phyloP scores from a whole-genome alignment of 2,888 invertebrate species.

The Lithodes maja region DNA sequence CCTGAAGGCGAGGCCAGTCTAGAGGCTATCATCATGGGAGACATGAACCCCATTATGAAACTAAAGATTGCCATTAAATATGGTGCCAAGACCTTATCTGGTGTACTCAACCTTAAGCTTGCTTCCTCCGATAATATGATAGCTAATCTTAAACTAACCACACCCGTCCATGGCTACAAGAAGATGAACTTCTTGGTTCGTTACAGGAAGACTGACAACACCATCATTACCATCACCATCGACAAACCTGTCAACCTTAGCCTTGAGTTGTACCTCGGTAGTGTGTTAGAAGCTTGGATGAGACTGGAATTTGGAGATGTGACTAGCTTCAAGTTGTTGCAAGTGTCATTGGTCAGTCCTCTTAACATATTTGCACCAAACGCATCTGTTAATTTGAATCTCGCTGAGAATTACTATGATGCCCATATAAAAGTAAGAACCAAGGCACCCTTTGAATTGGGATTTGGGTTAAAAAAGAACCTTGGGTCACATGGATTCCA shows the following conservation, averaged over 20 bases:
- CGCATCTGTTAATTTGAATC: background rate
- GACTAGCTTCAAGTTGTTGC: slow-evolving; percentile 45
- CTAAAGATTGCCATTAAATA: slow-evolving; percentile 41
- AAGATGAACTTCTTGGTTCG: slow-evolving; percentile 18
- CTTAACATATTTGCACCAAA: slow-evolving; percentile 40
- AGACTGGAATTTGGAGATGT: slow-evolving; percentile 35
- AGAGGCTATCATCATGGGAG: slow-evolving; percentile 40
- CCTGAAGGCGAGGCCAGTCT: slow-evolving; percentile 46
- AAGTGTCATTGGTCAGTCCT: slow-evolving; percentile 42
- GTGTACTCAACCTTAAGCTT: slow-evolving; percentile 30
- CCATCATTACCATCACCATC: slow-evolving; percentile 16
- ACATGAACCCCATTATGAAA: slow-evolving; percentile 25
- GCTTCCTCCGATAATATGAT: slow-evolving; percentile 26
- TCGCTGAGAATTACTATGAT: slow-evolving; percentile 20
- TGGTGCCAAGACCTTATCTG: slow-evolving; percentile 27
- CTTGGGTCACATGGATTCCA: slow-evolving; percentile 28
- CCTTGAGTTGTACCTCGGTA: slow-evolving; percentile 19
- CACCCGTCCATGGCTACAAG: slow-evolving; percentile 55
- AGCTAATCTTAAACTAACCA: slow-evolving; percentile 34
- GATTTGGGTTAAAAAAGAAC: slow-evolving; percentile 13
- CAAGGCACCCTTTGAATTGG: slow-evolving; percentile 52
- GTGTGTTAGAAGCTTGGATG: slow-evolving; percentile 24
- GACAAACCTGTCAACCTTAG: slow-evolving; percentile 49
- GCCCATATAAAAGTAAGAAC: slow-evolving; percentile 41
- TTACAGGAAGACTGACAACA: slow-evolving; percentile 5